Conservation (phyloP, 2,113 vertebrate species). For the Ochotona curzoniae region DNA sequence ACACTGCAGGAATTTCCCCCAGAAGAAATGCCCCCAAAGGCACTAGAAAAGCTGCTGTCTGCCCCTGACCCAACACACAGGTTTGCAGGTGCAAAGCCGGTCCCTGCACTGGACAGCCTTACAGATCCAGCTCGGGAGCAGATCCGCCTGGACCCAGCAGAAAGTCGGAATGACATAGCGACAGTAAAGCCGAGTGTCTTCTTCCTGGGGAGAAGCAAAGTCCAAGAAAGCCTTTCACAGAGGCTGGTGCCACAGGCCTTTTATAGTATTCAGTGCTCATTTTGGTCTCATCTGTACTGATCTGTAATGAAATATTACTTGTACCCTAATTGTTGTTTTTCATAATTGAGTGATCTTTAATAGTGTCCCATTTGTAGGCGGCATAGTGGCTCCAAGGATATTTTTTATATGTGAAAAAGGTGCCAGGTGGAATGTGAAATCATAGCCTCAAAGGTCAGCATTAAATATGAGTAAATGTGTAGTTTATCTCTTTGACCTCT, state of each 20-base stretch:
- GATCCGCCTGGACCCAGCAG: constrained; percentile 52
- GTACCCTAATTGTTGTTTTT: constrained; percentile 73
- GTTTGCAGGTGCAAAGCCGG: constrained; percentile 49
- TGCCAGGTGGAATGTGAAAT: constrained; percentile 50
- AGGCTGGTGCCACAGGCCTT: constrained; percentile 28
- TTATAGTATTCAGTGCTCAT: constrained; percentile 62
- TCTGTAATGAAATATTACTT: constrained; percentile 68
- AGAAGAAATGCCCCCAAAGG: constrained; percentile 52
- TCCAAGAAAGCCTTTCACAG: neutral
- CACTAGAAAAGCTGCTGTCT: constrained; percentile 53
- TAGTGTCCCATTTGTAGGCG: constrained; percentile 58
- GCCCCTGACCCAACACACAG: neutral
- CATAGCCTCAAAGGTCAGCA: constrained; percentile 43
- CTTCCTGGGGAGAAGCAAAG: constrained; percentile 40
- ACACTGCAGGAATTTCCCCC: constrained; percentile 29
- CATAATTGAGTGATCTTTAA: constrained; percentile 63
- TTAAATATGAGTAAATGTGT: constrained; percentile 31
- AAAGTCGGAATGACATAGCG: constrained; percentile 73
- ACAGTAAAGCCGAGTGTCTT: neutral
- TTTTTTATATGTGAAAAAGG: constrained; percentile 61
- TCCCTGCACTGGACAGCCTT: constrained; percentile 31
- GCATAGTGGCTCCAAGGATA: constrained; percentile 62
- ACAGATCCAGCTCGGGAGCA: constrained; percentile 62
- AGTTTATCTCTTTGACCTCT: constrained; percentile 2
- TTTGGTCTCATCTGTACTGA: neutral